Conservation (phyloP, 2,113 vertebrate genomes). For the Albula goreensis region DNA sequence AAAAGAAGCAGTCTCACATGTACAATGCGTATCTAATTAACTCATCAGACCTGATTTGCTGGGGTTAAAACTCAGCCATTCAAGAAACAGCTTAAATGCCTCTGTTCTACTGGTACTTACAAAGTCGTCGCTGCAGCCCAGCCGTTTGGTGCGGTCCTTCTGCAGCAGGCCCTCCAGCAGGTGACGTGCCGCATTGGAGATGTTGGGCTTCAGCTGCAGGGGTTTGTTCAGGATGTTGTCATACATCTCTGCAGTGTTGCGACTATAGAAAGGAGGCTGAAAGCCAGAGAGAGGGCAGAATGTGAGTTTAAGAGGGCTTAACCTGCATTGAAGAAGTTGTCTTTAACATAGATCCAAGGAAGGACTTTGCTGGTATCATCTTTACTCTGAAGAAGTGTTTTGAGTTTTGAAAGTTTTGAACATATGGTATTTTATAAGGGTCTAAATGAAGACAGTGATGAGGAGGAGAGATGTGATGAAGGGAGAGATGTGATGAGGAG, state of each 20-base stretch:
- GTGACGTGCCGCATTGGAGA: constrained; percentile 91
- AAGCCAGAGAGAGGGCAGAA: constrained; percentile 11
- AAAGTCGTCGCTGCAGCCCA: constrained; percentile 93
- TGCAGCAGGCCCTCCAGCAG: constrained; percentile 93
- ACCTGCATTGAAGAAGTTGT: neutral
- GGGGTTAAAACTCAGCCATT: neutral
- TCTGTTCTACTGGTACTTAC: constrained; percentile 74
- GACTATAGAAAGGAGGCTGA: constrained; percentile 96
- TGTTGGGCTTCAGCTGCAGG: constrained; percentile 96
- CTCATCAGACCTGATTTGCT: neutral
- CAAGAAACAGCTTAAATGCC: too few relatives aligned
- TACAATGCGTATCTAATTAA: neutral
- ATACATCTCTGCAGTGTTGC: constrained; percentile 98
- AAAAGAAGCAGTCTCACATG: neutral
- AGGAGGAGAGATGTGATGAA: too few relatives aligned
- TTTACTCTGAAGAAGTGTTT: too few relatives aligned
- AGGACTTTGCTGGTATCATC: too few relatives aligned
- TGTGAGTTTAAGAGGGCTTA: constrained; percentile 13
- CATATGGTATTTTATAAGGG: too few relatives aligned
- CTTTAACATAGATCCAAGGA: neutral
- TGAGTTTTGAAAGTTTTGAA: too few relatives aligned
- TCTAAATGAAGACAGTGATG: too few relatives aligned
- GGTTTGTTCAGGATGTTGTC: constrained; percentile 99
- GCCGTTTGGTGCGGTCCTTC: constrained; percentile 90
- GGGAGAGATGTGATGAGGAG: too few relatives aligned